Evolutionary conservation across 2,113 vertebrate species (phyloP).

Genomic region (Monarcha castaneiventris): DNA sequence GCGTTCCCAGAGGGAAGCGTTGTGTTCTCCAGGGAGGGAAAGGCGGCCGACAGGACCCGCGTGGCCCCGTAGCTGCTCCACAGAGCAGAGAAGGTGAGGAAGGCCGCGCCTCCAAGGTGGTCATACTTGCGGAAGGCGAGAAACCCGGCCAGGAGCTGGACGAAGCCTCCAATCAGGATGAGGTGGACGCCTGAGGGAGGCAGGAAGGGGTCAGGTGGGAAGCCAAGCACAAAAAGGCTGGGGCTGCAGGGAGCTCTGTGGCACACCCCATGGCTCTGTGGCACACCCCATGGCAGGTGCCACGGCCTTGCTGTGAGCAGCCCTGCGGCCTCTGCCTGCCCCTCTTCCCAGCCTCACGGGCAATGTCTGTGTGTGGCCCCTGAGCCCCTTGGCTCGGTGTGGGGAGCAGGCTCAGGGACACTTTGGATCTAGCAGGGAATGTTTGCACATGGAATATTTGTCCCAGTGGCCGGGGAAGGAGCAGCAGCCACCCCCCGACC

Average conservation of each 20-base stretch:
- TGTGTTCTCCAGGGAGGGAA: not conserved
- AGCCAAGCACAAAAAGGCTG: not conserved
- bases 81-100: slow-evolving; percentile 85
- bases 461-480: not conserved
- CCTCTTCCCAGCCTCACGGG: not conserved
- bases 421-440: not conserved
- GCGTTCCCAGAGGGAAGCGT: not conserved
- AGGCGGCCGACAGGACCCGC: slow-evolving; percentile 71
- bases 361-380: too few relatives aligned
- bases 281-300: rapidly evolving
- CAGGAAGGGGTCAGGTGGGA: not conserved
- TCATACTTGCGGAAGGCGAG: slow-evolving; percentile 87
- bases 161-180: slow-evolving; percentile 83
- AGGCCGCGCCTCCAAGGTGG: slow-evolving; percentile 82
- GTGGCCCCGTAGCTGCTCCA: slow-evolving; percentile 86
- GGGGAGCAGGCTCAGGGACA: not conserved
- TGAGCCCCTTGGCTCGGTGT: not conserved
- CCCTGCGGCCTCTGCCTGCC: not conserved
- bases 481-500: not conserved
- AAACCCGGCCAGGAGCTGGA: slow-evolving; percentile 84
- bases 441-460: not conserved
- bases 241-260: not conserved
- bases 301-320: not conserved
- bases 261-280: rapidly evolving
- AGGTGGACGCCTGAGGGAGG: slow-evolving; percentile 83